Percentiles rank a stretch among this genome's conserved stretches.
These are phyloP conservation scores for Melanerpes aurifrons DNA, from an alignment of 2,113 vertebrate species.

Conservation along the genomic window DNA sequence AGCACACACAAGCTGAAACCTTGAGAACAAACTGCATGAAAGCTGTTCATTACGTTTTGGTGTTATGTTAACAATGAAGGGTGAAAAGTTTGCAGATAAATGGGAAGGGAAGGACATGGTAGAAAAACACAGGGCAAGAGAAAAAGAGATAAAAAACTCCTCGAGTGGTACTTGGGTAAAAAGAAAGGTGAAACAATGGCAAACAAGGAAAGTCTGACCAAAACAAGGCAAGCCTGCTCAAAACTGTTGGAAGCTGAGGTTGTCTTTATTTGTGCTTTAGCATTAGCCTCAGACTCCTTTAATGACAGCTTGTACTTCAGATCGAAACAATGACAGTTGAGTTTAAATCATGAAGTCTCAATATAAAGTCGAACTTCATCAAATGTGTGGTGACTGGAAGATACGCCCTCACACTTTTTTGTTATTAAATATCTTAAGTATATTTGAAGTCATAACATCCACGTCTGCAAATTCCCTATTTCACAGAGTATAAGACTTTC, in stretches of 20 bases:
- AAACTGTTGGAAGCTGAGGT: neutral
- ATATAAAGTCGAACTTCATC: neutral
- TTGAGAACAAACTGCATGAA: neutral
- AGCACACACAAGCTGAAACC: neutral
- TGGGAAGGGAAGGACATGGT: neutral
- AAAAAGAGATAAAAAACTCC: neutral
- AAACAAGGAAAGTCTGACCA: neutral
- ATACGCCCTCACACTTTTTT: neutral
- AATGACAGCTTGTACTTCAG: neutral
- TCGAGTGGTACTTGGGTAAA: neutral
- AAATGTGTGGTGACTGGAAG: neutral
- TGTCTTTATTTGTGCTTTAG: neutral
- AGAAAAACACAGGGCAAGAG: fast-evolving
- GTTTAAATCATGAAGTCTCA: neutral
- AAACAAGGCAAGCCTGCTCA: neutral
- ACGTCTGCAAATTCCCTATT: neutral
- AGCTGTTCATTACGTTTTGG: neutral
- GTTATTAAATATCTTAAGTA: neutral
- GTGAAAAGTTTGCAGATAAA: neutral
- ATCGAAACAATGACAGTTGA: neutral
- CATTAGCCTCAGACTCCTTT: neutral
- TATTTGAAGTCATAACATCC: neutral
- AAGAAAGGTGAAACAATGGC: neutral
- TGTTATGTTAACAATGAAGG: neutral
- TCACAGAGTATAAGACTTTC: neutral